phyloP scores from a whole-genome alignment of 2,113 vertebrate genomes.

The Hydrochoerus hydrochaeris region DNA sequence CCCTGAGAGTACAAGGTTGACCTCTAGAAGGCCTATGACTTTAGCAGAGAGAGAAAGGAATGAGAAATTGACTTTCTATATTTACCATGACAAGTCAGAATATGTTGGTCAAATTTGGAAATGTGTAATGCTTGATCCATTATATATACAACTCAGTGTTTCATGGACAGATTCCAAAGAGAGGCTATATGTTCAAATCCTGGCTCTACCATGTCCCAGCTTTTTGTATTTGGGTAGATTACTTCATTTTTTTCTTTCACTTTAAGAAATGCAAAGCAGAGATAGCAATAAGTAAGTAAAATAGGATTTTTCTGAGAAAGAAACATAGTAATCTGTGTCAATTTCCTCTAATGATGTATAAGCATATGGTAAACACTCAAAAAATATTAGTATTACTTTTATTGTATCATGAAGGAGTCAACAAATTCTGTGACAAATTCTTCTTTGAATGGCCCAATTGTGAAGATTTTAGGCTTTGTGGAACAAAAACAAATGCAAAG shows the following conservation, averaged over 20 bases:
- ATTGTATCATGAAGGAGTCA: background rate
- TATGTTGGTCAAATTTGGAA: background rate
- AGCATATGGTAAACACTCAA: background rate
- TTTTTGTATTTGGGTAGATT: background rate
- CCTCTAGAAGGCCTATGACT: background rate
- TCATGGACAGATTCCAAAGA: background rate
- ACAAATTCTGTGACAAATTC: background rate
- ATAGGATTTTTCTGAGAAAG: background rate
- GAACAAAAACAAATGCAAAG: background rate
- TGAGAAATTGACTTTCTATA: background rate
- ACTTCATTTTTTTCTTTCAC: conserved; percentile 14
- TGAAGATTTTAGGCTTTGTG: background rate
- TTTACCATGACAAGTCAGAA: background rate
- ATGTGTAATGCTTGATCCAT: background rate
- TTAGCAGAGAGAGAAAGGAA: background rate
- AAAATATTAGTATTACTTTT: conserved; percentile 20
- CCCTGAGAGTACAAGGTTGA: background rate
- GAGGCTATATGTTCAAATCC: background rate
- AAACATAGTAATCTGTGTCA: background rate
- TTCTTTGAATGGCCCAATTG: background rate
- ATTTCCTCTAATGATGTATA: background rate
- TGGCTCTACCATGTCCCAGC: background rate
- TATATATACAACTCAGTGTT: background rate
- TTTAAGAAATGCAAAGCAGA: background rate
- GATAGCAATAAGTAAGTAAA: background rate